These are phyloP conservation scores for Tolypeutes matacus DNA, from an alignment of 2,797 vertebrate genomes.

Conservation along the genomic window DNA sequence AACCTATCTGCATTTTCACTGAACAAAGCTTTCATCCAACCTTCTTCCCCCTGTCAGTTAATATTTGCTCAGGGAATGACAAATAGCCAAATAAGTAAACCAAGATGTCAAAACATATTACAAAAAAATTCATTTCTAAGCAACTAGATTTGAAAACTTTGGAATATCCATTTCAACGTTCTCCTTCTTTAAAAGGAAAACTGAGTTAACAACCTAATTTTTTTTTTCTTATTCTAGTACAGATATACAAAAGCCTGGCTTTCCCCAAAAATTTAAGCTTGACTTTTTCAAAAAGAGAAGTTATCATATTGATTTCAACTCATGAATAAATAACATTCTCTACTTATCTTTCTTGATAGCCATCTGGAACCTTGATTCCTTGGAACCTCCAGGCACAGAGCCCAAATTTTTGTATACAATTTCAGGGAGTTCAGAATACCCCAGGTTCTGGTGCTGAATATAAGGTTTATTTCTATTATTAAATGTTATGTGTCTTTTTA, in stretches of 20 bases:
- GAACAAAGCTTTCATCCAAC: neutral
- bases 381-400: constrained; percentile 40
- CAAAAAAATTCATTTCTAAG: constrained; percentile 48
- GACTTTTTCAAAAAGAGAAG: constrained; percentile 5
- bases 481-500: neutral
- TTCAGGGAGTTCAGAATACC: neutral
- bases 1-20: neutral
- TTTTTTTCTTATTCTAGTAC: neutral
- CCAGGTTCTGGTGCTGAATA: neutral
- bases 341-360: constrained; percentile 12
- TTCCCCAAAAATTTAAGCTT: neutral
- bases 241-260: neutral
- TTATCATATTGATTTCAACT: neutral
- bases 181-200: constrained; percentile 54
- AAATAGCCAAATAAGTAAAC: constrained; percentile 6
- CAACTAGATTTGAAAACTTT: constrained; percentile 46
- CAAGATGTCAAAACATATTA: constrained; percentile 34
- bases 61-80: neutral
- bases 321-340: constrained; percentile 33
- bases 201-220: neutral
- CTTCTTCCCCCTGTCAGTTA: neutral
- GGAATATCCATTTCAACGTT: neutral
- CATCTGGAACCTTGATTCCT: constrained; percentile 29
- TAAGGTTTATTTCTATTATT: neutral
- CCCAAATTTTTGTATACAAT: neutral